A percentile compares a stretch with the other conserved stretches of the same genome.
Conservation (phyloP, 37 sponge, comb jelly and placozoan species). For the Hexactinellida sp. region DNA sequence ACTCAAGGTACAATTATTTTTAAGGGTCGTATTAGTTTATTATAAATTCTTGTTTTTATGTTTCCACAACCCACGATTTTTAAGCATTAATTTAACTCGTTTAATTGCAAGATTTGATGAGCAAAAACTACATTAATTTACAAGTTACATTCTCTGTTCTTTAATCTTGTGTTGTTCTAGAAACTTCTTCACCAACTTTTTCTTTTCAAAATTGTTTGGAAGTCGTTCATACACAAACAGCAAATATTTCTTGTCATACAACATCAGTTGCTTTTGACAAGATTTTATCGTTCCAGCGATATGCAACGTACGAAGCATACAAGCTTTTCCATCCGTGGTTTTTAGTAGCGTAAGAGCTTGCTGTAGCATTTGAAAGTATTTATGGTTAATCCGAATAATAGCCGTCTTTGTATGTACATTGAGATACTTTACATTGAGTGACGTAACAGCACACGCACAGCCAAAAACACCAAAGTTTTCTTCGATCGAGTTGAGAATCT, state of each 20-base stretch:
- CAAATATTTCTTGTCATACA: constrained; percentile 6
- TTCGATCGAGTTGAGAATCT: not conserved
- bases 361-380: constrained; percentile 6
- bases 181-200: constrained; percentile 4
- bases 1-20: not conserved
- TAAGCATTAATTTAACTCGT: too few relatives aligned
- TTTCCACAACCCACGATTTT: too few relatives aligned
- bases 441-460: not conserved
- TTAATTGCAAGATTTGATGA: too few relatives aligned
- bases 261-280: not conserved
- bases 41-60: too few relatives aligned
- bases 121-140: too few relatives aligned
- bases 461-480: not conserved
- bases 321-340: not conserved
- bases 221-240: not conserved
- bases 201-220: not conserved
- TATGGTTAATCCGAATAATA: not conserved
- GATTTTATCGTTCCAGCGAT: constrained; percentile 3
- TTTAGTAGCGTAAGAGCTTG: not conserved
- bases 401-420: not conserved
- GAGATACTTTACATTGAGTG: constrained; percentile 5
- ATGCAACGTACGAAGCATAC: not conserved
- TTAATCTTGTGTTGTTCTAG: not conserved
- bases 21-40: too few relatives aligned
- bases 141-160: not conserved